phyloP scores from a whole-genome alignment of 2,888 invertebrate species.

The Macrosiphum euphorbiae region DNA sequence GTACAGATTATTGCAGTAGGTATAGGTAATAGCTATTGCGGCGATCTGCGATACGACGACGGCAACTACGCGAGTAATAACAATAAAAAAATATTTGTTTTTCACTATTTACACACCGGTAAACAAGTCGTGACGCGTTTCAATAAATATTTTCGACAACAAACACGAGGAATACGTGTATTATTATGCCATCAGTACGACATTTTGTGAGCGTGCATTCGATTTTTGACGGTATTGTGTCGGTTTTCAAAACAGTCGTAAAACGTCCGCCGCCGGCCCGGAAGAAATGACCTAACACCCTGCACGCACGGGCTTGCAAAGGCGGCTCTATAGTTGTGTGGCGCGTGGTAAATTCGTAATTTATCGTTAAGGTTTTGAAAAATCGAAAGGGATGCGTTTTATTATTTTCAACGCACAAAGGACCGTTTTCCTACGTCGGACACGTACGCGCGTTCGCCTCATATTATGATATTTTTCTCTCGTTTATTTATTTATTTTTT shows the following conservation, averaged over 20 bases:
- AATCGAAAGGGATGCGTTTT: constrained; percentile 5
- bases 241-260: constrained; percentile 27
- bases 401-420: background rate
- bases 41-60: background rate
- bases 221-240: constrained; percentile 15
- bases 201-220: background rate
- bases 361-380: background rate
- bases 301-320: background rate
- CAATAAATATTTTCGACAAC: constrained; percentile 24
- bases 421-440: background rate
- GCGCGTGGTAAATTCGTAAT: constrained; percentile 39
- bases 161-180: background rate
- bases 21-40: background rate
- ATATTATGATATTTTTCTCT: background rate
- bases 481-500: background rate
- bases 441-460: background rate
- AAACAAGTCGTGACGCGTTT: constrained; percentile 2
- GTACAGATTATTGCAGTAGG: background rate
- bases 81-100: constrained; percentile 5
- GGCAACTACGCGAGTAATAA: background rate
- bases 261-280: constrained; percentile 6
- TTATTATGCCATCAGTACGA: constrained; percentile 12
- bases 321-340: background rate
- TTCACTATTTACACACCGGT: background rate
- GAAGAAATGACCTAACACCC: constrained; percentile 21